These are phyloP conservation scores for Drosophila tristis DNA, from an alignment of 1,140 invertebrate species.

Conservation along the genomic window DNA sequence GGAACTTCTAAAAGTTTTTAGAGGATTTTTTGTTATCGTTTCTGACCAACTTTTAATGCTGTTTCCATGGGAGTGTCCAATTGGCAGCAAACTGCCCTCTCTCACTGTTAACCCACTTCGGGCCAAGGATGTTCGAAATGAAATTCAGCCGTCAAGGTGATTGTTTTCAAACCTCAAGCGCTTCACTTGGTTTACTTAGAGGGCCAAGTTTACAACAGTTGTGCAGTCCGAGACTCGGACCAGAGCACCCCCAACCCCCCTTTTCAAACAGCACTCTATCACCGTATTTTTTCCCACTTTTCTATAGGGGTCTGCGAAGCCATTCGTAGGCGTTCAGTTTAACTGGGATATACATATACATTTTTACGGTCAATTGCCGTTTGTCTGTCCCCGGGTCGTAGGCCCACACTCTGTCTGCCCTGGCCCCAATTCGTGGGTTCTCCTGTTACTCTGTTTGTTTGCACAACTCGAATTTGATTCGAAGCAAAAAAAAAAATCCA, in stretches of 20 bases:
- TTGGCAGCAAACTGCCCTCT: constrained; percentile 30
- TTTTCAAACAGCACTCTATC: background rate
- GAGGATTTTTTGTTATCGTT: no score
- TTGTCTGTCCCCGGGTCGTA: constrained; percentile 53
- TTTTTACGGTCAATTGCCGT: constrained; percentile 81
- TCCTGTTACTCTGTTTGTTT: constrained; percentile 65
- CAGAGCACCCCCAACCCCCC: background rate
- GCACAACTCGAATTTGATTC: constrained; percentile 71
- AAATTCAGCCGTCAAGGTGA: constrained; percentile 74
- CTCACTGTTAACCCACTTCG: constrained; percentile 30
- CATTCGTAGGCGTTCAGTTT: constrained; percentile 54
- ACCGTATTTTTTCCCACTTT: background rate
- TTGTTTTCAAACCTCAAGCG: constrained; percentile 80
- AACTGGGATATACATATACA: constrained; percentile 70
- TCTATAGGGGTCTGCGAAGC: constrained; percentile 6
- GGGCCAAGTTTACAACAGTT: constrained; percentile 53
- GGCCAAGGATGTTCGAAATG: constrained; percentile 60
- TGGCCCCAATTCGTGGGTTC: constrained; percentile 19
- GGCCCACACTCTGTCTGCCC: background rate
- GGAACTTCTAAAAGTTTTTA: background rate
- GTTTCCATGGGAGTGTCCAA: no score
- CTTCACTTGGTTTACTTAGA: constrained; percentile 65
- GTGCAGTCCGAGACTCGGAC: constrained; percentile 4
- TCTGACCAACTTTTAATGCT: no score
- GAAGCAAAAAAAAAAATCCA: constrained; percentile 19